phyloP scores from a whole-genome alignment of 2,113 vertebrate genomes.

The Oophaga pumilio region DNA sequence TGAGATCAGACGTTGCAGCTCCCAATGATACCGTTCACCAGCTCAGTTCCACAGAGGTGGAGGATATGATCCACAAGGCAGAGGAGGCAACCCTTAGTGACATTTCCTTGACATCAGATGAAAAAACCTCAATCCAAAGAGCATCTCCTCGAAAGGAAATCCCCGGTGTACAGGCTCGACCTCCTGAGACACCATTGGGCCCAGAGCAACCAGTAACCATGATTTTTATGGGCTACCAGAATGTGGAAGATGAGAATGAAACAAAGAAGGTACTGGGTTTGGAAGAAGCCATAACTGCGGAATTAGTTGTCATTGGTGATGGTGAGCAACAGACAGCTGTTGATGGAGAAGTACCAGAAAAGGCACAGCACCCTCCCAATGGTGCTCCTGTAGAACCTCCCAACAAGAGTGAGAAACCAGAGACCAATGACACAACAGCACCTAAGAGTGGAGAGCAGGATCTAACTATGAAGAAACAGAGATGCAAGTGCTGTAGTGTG shows the following conservation, averaged over 20 bases:
- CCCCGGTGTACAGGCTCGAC: constrained; percentile 75
- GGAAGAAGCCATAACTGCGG: constrained; percentile 86
- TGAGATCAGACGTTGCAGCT: constrained; percentile 74
- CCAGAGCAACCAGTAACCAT: constrained; percentile 88
- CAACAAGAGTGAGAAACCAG: constrained; percentile 64
- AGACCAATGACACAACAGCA: constrained; percentile 61
- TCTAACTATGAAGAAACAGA: constrained; percentile 84
- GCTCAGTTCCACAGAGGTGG: constrained; percentile 88
- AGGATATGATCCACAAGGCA: constrained; percentile 90
- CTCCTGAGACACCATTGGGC: constrained; percentile 75
- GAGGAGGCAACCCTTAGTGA: constrained; percentile 80
- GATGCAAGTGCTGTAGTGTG: constrained; percentile 90
- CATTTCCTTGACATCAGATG: constrained; percentile 6
- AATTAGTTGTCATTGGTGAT: constrained; percentile 88
- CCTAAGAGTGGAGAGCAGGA: constrained; percentile 69
- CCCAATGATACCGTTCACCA: constrained; percentile 80
- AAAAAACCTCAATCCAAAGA: constrained; percentile 53
- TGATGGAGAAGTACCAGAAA: constrained; percentile 63
- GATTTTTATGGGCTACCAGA: constrained; percentile 98
- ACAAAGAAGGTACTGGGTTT: constrained; percentile 89
- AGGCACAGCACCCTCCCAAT: constrained; percentile 74
- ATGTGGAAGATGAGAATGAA: constrained; percentile 87
- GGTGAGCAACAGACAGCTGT: constrained; percentile 66
- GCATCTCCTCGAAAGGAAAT: constrained; percentile 75
- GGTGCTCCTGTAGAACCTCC: constrained; percentile 68